Evolutionary conservation across 1,140 invertebrate species (phyloP).

Genomic region (Procambarus clarkii): DNA sequence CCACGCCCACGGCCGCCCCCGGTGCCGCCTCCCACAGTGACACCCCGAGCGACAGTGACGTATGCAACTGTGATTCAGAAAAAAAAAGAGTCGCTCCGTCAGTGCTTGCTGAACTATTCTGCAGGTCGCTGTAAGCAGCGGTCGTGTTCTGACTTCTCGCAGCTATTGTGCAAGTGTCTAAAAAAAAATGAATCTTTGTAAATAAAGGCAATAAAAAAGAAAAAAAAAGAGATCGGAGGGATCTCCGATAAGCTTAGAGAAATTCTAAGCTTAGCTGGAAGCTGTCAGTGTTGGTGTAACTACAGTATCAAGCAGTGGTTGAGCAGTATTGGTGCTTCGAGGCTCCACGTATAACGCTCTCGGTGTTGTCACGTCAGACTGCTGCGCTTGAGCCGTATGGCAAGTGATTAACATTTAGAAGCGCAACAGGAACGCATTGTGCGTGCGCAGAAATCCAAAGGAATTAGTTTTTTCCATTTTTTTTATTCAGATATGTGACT

Average conservation of each 20-base stretch:
- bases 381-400: background rate
- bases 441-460: background rate
- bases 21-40: background rate
- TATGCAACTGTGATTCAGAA: constrained; percentile 40
- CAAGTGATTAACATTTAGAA: constrained; percentile 36
- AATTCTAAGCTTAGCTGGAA: background rate
- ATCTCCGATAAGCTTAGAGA: background rate
- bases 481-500: background rate
- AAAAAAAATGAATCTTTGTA: constrained; percentile 7
- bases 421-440: constrained; percentile 47
- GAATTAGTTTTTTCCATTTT: background rate
- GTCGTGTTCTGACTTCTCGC: background rate
- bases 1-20: constrained; percentile 36
- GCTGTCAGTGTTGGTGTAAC: background rate
- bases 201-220: background rate
- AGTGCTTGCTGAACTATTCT: constrained; percentile 30
- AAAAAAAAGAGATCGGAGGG: too few relatives aligned
- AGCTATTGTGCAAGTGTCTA: constrained; percentile 1
- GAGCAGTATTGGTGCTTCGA: background rate
- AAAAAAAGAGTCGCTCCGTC: constrained; percentile 29
- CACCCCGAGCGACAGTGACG: constrained; percentile 29
- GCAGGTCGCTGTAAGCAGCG: background rate
- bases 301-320: background rate
- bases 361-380: constrained; percentile 28
- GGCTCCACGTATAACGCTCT: background rate